phyloP scores from a whole-genome alignment of 2,113 vertebrate genomes.

The Plestiodon gilberti region DNA sequence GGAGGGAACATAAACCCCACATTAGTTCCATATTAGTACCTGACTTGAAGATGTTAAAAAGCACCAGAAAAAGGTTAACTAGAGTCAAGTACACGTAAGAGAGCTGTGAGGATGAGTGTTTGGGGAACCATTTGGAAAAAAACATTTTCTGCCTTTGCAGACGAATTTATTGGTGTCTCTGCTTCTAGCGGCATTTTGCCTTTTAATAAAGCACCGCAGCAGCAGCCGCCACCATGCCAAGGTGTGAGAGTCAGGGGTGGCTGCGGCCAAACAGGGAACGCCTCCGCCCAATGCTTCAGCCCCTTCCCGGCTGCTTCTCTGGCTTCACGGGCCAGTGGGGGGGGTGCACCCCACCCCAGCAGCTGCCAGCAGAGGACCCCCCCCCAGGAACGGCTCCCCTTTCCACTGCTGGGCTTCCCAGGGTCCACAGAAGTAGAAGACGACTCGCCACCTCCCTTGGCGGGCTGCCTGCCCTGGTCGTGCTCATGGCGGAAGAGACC shows the following conservation, averaged over 20 bases:
- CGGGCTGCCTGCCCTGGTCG: too few relatives aligned
- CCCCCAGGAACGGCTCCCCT: too few relatives aligned
- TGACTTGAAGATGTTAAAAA: conserved; percentile 83
- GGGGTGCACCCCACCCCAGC: background rate
- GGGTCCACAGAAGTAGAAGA: background rate
- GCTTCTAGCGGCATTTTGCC: conserved; percentile 79
- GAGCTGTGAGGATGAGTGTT: conserved; percentile 79
- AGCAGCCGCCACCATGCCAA: conserved; percentile 50
- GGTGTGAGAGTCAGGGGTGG: conserved; percentile 37
- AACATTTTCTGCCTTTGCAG: conserved; percentile 79
- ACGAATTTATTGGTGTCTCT: conserved; percentile 82
- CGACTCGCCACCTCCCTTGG: background rate
- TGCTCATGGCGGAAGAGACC: background rate
- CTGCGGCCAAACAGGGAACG: conserved; percentile 39
- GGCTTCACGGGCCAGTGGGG: background rate
- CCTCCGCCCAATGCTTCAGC: background rate
- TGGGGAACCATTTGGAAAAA: conserved; percentile 78
- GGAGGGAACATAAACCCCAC: conserved; percentile 82
- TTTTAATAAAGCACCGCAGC: conserved; percentile 85
- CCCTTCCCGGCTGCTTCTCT: background rate
- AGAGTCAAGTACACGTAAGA: conserved; percentile 84
- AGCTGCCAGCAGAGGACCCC: background rate
- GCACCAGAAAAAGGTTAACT: conserved; percentile 84
- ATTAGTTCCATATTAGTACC: conserved; percentile 85
- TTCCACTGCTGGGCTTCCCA: background rate